Base-by-base conservation (phyloP, 2,888 invertebrate species). In the Drosophila mercatorum region DNA sequence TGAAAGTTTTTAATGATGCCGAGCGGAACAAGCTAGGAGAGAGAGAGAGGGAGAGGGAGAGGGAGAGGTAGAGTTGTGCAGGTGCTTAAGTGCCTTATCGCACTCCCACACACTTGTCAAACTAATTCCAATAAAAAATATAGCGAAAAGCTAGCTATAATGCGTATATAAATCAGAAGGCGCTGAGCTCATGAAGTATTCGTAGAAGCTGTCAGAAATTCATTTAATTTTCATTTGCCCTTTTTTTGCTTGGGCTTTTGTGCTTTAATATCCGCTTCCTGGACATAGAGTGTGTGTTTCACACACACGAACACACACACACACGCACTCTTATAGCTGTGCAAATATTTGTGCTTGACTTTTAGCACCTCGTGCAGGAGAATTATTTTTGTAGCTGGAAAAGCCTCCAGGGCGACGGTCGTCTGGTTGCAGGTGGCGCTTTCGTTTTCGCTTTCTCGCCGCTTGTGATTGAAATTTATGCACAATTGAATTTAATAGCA, bases 181-280 rank as follows among this genome's bases (percentile, higher is more conserved):
- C 3, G 26, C 40, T 28, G 17, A 38, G 57, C 51, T 43, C 61
- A 40, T 36, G 31, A 22, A 62, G 59, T 61, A 55, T 62, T 60
- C 41, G 26, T 14, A 55, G 63, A 46, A 57, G 69, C 66, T 78
- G 66, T 67, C 63, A 67, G 62, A 71, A 61, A 68, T 72, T 70
- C 71, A 67, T 72, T 75, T 71, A 40, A 40, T 41, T 55, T 55
- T 55, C 40, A 36, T 56, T 68, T 63, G 67, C 61, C 53, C 6
- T 66, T 75, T 74, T 66, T 56, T 43, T 8, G 6, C 46, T 40
- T 44, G 43, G 14, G 31, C 57, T 58, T 67, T 70, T 68, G 57
- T 68, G 81, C 72, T 81, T 87, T 87, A 80, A 87, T 83, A 87
- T 87, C 87, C 87, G 81, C 31, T 84, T 83, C 67, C 81, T 65